Conservation (phyloP, 2,113 vertebrate genomes). For the Indicator maculatus region DNA sequence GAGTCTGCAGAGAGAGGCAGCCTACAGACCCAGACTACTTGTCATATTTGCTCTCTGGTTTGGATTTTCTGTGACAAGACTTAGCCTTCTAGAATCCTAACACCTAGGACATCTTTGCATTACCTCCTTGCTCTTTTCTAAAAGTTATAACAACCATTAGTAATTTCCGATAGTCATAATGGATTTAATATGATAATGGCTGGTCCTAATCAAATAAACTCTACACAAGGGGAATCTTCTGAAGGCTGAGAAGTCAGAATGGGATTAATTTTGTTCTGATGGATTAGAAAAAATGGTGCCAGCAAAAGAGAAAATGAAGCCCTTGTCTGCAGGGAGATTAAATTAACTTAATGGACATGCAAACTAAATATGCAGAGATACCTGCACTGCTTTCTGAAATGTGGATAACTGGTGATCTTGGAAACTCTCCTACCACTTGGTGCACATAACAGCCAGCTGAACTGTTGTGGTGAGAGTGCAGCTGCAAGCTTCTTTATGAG, state of each 20-base stretch:
- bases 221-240: neutral
- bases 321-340: conserved; percentile 16
- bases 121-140: neutral
- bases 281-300: conserved; percentile 15
- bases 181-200: conserved; percentile 37
- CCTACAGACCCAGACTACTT: rapidly evolving
- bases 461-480: neutral
- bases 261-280: conserved; percentile 34
- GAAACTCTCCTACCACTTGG: neutral
- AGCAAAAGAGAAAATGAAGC: conserved; percentile 31
- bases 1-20: neutral
- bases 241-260: neutral
- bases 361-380: conserved; percentile 20
- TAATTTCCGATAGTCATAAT: conserved; percentile 22
- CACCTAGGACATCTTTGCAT: neutral
- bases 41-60: neutral
- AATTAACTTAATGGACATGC: conserved; percentile 49
- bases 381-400: neutral
- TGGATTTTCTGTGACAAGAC: neutral
- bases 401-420: neutral
- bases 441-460: neutral
- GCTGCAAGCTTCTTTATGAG: neutral
- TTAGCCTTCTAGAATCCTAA: neutral
- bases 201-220: conserved; percentile 36
- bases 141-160: neutral